Evolutionary conservation across 2,113 vertebrate genomes (phyloP).

Genomic region (Megalops atlanticus): DNA sequence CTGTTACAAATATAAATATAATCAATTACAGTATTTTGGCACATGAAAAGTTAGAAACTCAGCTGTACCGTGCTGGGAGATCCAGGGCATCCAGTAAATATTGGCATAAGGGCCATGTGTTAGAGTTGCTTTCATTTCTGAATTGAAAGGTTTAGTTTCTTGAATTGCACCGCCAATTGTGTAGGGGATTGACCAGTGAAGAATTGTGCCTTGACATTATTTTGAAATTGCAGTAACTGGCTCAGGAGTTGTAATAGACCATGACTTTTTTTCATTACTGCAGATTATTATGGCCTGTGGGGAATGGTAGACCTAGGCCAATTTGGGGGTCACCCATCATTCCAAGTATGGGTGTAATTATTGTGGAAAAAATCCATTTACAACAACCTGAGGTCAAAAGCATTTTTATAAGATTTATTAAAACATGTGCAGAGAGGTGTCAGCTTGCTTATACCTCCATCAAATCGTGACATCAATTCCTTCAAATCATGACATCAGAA

Average conservation of each 20-base stretch:
- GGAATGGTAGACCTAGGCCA: too few relatives aligned
- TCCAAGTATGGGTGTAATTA: not conserved
- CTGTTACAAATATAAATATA: slow-evolving; percentile 27
- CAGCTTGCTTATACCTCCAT: too few relatives aligned
- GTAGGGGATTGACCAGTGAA: not conserved
- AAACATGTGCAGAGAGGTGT: not conserved
- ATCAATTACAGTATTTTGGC: slow-evolving; percentile 16
- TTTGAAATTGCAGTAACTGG: not conserved
- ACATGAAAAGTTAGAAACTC: not conserved
- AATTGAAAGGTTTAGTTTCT: not conserved
- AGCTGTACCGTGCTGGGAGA: not conserved
- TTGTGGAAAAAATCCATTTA: not conserved
- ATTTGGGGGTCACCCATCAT: not conserved
- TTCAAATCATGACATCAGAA: too few relatives aligned
- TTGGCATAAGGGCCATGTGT: not conserved
- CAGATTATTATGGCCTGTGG: not conserved
- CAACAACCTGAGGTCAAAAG: not conserved
- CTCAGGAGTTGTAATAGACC: not conserved
- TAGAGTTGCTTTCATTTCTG: not conserved
- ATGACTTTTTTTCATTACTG: not conserved
- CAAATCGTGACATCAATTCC: too few relatives aligned
- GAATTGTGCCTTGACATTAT: not conserved
- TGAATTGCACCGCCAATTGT: not conserved
- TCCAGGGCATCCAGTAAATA: not conserved
- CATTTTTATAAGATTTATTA: not conserved